Evolutionary conservation across 2,113 vertebrate species (phyloP), one percentile per base, ranked within the genome.

Genomic region (Myotis lucifugus): DNA sequence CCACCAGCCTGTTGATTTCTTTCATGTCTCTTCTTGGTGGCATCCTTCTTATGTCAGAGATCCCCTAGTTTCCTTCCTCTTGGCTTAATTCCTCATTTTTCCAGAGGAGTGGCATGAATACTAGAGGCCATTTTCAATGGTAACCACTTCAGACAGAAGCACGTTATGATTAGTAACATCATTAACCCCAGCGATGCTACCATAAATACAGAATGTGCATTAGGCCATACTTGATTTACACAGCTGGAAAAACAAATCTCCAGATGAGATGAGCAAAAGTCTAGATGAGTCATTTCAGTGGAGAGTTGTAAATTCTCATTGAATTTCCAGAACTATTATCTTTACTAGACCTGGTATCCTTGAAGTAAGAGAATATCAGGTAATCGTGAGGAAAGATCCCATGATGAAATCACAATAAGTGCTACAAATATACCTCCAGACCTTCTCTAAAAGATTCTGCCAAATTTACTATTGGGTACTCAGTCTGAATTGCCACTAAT

Each of bases 321-420:
- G 50, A 85, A 52, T 13, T 92, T 79, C 25, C 42, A 81, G n/a
- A 93, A 52, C 32, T 64, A 86, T 74, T 15, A 90, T n/a, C 29
- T 13, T 27, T 87, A 50, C 40, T 13, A 50, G 21, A 19, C 1
- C 0, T 34, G 0, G 9, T 72, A 90, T 1, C 17, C 12, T 74
- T 76, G 23, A 81, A 90, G 56, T 90, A 52, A 93, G 54, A 92
- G 34, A 12, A 19, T 72, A 7, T 67, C n/a, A 17, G 2, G 1
- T 40, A 56, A 3, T 54, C 54, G 40, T 11, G 14, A 81, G 29
- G 46, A 72, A 95, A 61, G 1, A 59, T 27, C 19, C 18, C 84
- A 66, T 25, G 92, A 70, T 29, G 29, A 96, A 91, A 92, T 40
- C 42, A 70, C 27, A 48, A 52, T 29, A 92, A 66, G 85, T 52